Evolutionary conservation across 2,888 invertebrate genomes (phyloP), one percentile per base, ranked within the genome.

Genomic region (Lamproptera curius): DNA sequence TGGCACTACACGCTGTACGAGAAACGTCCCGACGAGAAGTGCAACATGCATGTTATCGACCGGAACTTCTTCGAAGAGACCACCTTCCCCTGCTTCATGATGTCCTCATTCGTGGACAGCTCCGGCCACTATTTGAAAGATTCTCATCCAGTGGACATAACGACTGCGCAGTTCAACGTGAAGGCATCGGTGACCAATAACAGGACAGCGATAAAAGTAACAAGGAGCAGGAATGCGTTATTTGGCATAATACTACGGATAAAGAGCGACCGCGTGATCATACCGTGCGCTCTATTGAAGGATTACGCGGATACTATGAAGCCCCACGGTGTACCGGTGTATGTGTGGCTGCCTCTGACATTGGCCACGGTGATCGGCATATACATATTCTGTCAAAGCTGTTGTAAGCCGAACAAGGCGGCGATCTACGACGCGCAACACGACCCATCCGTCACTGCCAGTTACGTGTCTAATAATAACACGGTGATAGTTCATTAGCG

Each of bases 241-340:
- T 86, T 23, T 86, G 86, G 86, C 81, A 80, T 50, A 86, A 86
- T 49, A 56, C 71, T 14, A n/a, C n/a, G n/a, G n/a, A 59, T 55
- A 53, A 65, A 35, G 58, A 69, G 51, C 64, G 75, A 78, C 42
- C 73, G 64, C 28, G 73, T 72, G 34, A 57, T 60, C 2, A 65
- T 86, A 17, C 76, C 84, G 1, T 86, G 86, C 50, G 67, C 72
- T 2, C 59, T 86, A 54, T 61, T 86, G 53, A 71, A 76, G 56
- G 65, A 76, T 50, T 86, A 86, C 35, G 73, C 85, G 8, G 70
- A 73, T 4, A 83, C 83, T 1, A 73, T 86, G 69, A 73, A 70
- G 42, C 73, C 74, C 9, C 59, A 71, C 0, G 77, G 81, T 0
- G 61, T 82, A 2, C 84, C 84, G 0, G 74, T 80, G 10, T 83